phyloP scores from a whole-genome alignment of 1,140 invertebrate genomes.

The Diorhabda elongata region DNA sequence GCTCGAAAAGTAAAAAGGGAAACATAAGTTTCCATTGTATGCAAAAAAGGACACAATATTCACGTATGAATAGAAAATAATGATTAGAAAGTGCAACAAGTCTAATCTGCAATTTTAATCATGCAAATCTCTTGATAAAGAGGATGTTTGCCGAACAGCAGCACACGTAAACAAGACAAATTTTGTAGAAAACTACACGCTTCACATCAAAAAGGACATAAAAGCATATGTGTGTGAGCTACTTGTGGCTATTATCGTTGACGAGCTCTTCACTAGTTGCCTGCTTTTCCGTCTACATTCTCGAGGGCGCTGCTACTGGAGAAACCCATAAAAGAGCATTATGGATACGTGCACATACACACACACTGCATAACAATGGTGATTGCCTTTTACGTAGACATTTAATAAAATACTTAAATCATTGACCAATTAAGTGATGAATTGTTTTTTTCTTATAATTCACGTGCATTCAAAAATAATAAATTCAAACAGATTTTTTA shows the following conservation, averaged over 20 bases:
- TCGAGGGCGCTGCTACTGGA: slow-evolving; percentile 30
- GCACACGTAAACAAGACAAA: slow-evolving; percentile 41
- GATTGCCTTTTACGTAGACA: slow-evolving; percentile 17
- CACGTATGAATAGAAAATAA: slow-evolving; percentile 3
- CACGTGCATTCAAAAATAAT: too few relatives aligned
- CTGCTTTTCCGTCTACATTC: slow-evolving; percentile 31
- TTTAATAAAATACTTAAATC: slow-evolving; percentile 27
- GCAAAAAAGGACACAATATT: background rate
- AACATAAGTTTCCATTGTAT: background rate
- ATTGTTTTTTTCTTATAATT: too few relatives aligned
- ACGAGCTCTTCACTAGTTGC: slow-evolving; percentile 41
- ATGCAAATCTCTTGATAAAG: slow-evolving; percentile 19
- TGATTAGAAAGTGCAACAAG: slow-evolving; percentile 21
- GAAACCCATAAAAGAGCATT: slow-evolving; percentile 29
- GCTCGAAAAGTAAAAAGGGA: background rate
- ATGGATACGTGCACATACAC: slow-evolving; percentile 32
- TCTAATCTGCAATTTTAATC: slow-evolving; percentile 24
- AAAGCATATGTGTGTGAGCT: slow-evolving; percentile 43
- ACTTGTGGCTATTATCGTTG: slow-evolving; percentile 43
- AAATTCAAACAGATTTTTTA: too few relatives aligned
- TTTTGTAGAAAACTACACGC: slow-evolving; percentile 44
- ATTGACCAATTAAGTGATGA: background rate
- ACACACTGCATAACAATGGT: slow-evolving; percentile 23
- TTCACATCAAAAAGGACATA: slow-evolving; percentile 43
- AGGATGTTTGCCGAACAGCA: slow-evolving; percentile 25